Evolutionary conservation across 2,113 vertebrate genomes (phyloP).

Genomic region (Ctenodactylus gundi): DNA sequence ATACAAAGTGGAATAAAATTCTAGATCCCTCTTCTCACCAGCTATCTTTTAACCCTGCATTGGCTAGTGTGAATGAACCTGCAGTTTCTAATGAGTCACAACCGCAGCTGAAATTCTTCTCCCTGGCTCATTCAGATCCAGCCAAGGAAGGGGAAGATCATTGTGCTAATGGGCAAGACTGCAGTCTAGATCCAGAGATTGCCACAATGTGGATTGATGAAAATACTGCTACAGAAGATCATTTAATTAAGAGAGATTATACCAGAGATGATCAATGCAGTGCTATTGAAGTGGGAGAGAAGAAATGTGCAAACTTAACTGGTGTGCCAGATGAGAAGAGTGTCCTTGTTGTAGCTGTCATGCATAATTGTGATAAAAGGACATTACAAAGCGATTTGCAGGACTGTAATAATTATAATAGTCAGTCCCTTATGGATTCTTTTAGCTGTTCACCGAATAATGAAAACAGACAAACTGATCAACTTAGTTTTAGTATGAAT

Average conservation of each 20-base stretch:
- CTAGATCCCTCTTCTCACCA: conserved; percentile 89
- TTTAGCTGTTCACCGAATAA: conserved; percentile 85
- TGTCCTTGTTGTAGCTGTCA: conserved; percentile 86
- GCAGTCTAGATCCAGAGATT: conserved; percentile 82
- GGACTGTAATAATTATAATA: conserved; percentile 83
- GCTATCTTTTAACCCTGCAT: conserved; percentile 88
- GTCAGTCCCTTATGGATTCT: conserved; percentile 82
- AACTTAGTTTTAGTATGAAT: conserved; percentile 82
- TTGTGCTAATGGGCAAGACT: conserved; percentile 85
- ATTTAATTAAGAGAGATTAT: conserved; percentile 80
- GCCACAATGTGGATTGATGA: conserved; percentile 89
- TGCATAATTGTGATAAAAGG: conserved; percentile 86
- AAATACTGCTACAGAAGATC: conserved; percentile 85
- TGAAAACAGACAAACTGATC: conserved; percentile 82
- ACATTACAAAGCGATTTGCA: conserved; percentile 80
- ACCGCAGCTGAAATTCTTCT: conserved; percentile 89
- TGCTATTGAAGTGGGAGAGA: conserved; percentile 78
- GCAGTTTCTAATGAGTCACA: conserved; percentile 88
- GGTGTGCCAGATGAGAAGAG: conserved; percentile 85
- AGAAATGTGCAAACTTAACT: conserved; percentile 76
- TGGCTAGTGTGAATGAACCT: conserved; percentile 86
- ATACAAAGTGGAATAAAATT: conserved; percentile 97
- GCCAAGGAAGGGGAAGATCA: conserved; percentile 75
- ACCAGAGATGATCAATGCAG: conserved; percentile 77
- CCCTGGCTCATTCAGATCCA: conserved; percentile 81